phyloP scores from a whole-genome alignment of 2,888 invertebrate species.

The Drosophila bunnanda region DNA sequence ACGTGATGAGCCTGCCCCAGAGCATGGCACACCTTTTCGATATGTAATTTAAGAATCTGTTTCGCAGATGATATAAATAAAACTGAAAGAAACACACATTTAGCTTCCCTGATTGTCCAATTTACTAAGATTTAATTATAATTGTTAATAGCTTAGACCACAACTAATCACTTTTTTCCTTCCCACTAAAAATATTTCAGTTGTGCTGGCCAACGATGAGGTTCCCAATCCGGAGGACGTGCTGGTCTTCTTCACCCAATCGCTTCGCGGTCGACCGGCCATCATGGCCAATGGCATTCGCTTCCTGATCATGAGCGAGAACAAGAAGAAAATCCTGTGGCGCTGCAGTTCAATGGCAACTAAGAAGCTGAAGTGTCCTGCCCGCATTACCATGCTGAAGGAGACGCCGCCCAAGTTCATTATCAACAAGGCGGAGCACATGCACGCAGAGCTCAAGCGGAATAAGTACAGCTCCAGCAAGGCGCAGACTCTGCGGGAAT shows the following conservation, averaged over 20 bases:
- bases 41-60: constrained; percentile 59
- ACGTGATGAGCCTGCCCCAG: constrained; percentile 29
- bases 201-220: constrained; percentile 82
- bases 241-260: constrained; percentile 84
- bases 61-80: constrained; percentile 56
- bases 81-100: constrained; percentile 26
- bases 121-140: constrained; percentile 13
- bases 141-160: not conserved
- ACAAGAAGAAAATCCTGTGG: constrained; percentile 84
- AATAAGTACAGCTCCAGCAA: constrained; percentile 84
- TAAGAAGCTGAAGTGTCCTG: constrained; percentile 84
- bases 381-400: constrained; percentile 84
- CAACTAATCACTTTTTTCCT: constrained; percentile 22
- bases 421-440: constrained; percentile 83
- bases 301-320: constrained; percentile 85
- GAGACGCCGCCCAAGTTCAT: constrained; percentile 84
- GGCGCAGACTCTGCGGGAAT: constrained; percentile 57
- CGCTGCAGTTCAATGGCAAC: constrained; percentile 85
- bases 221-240: constrained; percentile 83
- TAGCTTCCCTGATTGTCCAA: constrained; percentile 8
- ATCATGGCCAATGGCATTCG: constrained; percentile 85
- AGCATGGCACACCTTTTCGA: constrained; percentile 49
- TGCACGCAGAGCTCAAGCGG: constrained; percentile 84
- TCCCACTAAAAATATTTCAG: constrained; percentile 56
- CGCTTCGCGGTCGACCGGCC: constrained; percentile 84